Conservation (phyloP, 1,140 invertebrate species). For the Atta colombica region DNA sequence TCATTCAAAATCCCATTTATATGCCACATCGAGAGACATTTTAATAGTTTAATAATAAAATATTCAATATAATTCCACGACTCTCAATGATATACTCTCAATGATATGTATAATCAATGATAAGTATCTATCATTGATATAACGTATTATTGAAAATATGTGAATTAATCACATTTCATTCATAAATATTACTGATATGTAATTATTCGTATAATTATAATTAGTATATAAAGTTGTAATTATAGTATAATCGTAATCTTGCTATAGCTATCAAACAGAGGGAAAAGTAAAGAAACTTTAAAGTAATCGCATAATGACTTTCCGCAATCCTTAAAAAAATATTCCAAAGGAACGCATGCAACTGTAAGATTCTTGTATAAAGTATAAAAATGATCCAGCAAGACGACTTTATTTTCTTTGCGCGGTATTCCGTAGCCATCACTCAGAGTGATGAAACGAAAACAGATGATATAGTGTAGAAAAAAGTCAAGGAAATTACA, state of each 20-base stretch:
- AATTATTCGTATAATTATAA: too few relatives aligned
- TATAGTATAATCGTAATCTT: constrained; percentile 3
- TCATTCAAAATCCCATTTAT: neutral
- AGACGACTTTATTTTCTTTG: constrained; percentile 22
- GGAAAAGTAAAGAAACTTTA: neutral
- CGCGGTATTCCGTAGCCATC: neutral
- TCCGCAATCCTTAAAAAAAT: neutral
- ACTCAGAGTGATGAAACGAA: constrained; percentile 42
- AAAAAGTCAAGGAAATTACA: neutral
- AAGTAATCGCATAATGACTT: neutral
- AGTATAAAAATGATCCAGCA: neutral
- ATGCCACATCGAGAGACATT: neutral
- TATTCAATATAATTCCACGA: neutral
- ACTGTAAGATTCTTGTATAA: neutral
- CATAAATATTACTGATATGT: neutral
- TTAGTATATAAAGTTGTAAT: too few relatives aligned
- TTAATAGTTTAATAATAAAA: constrained; percentile 5
- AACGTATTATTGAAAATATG: neutral
- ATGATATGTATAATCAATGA: too few relatives aligned
- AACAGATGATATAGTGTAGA: constrained; percentile 2
- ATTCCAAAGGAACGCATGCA: neutral
- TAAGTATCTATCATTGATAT: neutral
- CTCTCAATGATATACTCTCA: neutral
- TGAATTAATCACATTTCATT: neutral
- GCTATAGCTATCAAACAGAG: neutral